Evolutionary conservation across 2,888 invertebrate genomes (phyloP).

Genomic region (Drosophila mercatorum): DNA sequence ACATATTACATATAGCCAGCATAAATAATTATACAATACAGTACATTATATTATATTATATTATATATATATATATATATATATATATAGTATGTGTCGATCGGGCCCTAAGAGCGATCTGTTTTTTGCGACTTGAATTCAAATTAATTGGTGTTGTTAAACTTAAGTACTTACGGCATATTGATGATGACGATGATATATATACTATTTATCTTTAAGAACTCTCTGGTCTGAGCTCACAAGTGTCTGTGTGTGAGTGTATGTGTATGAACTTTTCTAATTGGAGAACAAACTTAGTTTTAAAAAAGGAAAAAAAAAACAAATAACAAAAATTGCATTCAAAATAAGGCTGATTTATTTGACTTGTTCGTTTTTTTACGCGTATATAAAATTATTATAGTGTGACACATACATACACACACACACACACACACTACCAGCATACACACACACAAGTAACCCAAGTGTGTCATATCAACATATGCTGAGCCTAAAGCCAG

Average conservation of each 20-base stretch:
- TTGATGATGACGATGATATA: conserved; percentile 16
- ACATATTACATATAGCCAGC: conserved; percentile 21
- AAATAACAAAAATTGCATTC: conserved; percentile 62
- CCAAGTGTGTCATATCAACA: conserved; percentile 63
- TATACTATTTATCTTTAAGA: conserved; percentile 20
- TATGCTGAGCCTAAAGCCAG: conserved; percentile 46
- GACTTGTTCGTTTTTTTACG: conserved; percentile 75
- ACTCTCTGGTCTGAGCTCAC: conserved; percentile 31
- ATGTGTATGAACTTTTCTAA: conserved; percentile 50
- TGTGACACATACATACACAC: conserved; percentile 21
- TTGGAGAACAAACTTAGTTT: conserved; percentile 72
- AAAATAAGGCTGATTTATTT: conserved; percentile 79
- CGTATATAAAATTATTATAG: conserved; percentile 47
- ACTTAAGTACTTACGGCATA: conserved; percentile 42
- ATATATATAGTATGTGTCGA: conserved; percentile 17
- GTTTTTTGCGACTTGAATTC: conserved; percentile 33
- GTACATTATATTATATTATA: conserved; percentile 26
- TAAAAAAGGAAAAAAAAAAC: conserved; percentile 16
- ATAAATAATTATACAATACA: conserved; percentile 25
- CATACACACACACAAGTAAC: conserved; percentile 29
- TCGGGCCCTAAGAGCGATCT: conserved; percentile 22
- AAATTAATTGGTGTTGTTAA: conserved; percentile 42
- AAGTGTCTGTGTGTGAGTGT: conserved; percentile 44
- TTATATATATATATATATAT: neutral
- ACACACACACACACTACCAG: conserved; percentile 19